Evolutionary conservation across 2,797 vertebrate genomes (phyloP).

Genomic region (Gephyroberyx darwinii): DNA sequence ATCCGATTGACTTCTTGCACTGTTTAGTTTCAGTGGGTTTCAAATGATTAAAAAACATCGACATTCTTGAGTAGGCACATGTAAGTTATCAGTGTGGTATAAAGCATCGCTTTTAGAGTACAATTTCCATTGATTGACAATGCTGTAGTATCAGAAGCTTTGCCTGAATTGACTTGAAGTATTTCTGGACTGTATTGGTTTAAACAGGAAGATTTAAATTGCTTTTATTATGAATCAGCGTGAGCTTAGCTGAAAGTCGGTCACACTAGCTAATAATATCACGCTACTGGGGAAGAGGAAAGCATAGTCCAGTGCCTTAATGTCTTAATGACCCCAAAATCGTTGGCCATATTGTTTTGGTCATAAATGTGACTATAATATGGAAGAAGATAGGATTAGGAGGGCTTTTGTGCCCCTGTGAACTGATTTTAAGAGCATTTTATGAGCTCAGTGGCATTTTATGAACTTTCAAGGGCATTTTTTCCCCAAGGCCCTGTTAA

Average conservation of each 20-base stretch:
- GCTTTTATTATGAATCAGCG: neutral
- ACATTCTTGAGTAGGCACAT: neutral
- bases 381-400: conserved; percentile 11
- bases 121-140: neutral
- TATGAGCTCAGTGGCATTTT: conserved; percentile 39
- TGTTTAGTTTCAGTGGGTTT: no score
- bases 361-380: conserved; percentile 36
- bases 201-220: conserved; percentile 5
- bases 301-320: conserved; percentile 1
- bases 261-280: conserved; percentile 1
- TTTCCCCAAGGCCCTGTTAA: neutral
- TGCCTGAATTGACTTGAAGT: conserved; percentile 2
- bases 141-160: neutral
- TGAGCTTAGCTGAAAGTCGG: neutral
- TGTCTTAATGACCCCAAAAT: conserved; percentile 40
- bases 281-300: conserved; percentile 15
- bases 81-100: neutral
- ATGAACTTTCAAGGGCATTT: conserved; percentile 37
- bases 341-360: conserved; percentile 30
- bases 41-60: neutral
- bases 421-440: conserved; percentile 26
- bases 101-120: neutral
- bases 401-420: neutral
- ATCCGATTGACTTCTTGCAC: no score
- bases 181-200: conserved; percentile 10